Conservation (phyloP, 2,113 vertebrate genomes). For the Psophia crepitans region DNA sequence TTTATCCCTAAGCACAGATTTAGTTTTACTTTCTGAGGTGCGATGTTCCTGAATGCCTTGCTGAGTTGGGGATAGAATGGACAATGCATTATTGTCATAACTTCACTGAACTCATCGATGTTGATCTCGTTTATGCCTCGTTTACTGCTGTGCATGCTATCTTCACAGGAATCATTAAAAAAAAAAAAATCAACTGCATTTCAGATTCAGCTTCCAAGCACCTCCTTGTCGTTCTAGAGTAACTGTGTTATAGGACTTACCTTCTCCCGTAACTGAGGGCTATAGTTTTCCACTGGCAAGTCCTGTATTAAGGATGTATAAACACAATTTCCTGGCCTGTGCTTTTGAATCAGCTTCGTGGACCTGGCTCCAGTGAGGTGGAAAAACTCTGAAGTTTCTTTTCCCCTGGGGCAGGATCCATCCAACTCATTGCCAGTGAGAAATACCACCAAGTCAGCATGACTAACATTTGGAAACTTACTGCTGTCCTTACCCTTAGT, state of each 20-base stretch:
- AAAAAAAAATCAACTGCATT: neutral
- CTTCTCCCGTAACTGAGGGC: neutral
- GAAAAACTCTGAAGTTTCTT: slow-evolving; percentile 15
- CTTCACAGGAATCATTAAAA: neutral
- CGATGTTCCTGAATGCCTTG: neutral
- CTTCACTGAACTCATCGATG: neutral
- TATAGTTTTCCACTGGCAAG: neutral
- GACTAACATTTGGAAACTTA: neutral
- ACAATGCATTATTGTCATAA: neutral
- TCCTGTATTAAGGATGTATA: neutral
- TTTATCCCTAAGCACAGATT: neutral
- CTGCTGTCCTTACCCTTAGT: neutral
- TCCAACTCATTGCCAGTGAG: neutral
- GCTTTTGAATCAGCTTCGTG: neutral
- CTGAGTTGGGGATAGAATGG: neutral
- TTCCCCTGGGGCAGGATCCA: neutral
- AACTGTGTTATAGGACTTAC: neutral
- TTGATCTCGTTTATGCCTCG: neutral
- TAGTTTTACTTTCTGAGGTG: neutral
- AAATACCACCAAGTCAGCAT: neutral
- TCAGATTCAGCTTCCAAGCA: neutral
- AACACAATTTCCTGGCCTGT: neutral
- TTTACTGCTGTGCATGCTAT: neutral
- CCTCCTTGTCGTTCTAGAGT: neutral
- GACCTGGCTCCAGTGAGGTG: slow-evolving; percentile 18